Evolutionary conservation across 1,140 invertebrate species (phyloP).

Genomic region (Drosophila ohnishii): DNA sequence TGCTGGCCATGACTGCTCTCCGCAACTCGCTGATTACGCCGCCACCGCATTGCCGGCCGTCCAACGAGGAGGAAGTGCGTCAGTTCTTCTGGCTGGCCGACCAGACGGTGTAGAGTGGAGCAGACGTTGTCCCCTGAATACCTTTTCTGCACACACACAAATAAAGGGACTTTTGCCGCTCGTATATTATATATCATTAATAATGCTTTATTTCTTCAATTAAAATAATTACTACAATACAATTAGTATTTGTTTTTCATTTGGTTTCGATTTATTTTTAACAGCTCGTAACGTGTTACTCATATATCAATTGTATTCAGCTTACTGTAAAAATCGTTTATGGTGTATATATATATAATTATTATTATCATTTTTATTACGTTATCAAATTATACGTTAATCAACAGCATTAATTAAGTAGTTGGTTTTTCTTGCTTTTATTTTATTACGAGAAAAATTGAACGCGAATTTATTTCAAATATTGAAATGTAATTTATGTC

Average conservation of each 20-base stretch:
- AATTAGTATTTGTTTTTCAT: conserved; percentile 71
- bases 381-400: conserved; percentile 65
- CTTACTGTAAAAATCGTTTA: conserved; percentile 68
- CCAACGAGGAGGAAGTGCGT: conserved; percentile 86
- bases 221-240: conserved; percentile 65
- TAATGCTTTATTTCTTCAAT: conserved; percentile 75
- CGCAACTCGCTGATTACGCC: conserved; percentile 82
- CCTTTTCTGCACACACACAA: not conserved
- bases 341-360: conserved; percentile 67
- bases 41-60: conserved; percentile 86
- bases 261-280: conserved; percentile 71
- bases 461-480: conserved; percentile 71
- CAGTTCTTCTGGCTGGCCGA: conserved; percentile 86
- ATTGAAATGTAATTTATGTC: conserved; percentile 57
- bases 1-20: conserved; percentile 84
- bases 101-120: conserved; percentile 18
- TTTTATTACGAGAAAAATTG: conserved; percentile 60
- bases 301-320: conserved; percentile 62
- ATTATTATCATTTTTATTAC: conserved; percentile 75
- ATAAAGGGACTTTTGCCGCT: conserved; percentile 19
- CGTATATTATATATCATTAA: conserved; percentile 64
- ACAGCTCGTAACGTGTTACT: conserved; percentile 74
- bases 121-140: not conserved
- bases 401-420: conserved; percentile 61
- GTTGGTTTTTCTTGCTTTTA: conserved; percentile 11